Conservation (phyloP, 2,797 vertebrate species). For the Periparus ater region DNA sequence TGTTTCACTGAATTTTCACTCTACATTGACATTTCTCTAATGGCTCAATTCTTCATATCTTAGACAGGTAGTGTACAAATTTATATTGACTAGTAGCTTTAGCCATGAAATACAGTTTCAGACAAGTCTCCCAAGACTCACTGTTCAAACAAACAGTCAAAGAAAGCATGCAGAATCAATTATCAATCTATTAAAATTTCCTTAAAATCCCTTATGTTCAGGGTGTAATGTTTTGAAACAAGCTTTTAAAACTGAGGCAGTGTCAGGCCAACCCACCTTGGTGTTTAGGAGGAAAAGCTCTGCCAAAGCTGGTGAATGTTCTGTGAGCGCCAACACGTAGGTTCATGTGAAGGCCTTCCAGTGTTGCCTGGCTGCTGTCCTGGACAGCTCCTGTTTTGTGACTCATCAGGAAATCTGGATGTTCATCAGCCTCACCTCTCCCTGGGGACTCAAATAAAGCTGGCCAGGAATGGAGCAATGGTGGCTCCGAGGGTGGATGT, state of each 20-base stretch:
- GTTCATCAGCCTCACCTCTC: background rate
- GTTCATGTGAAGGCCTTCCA: background rate
- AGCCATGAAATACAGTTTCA: background rate
- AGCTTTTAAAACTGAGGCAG: background rate
- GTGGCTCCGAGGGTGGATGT: background rate
- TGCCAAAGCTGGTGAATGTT: background rate
- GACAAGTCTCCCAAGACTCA: background rate
- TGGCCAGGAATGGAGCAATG: background rate
- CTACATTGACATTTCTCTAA: background rate
- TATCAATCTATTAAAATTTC: background rate
- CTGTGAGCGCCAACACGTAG: accelerated
- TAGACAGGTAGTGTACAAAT: background rate
- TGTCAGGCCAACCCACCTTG: background rate
- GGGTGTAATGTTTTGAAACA: background rate
- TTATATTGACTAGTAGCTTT: background rate
- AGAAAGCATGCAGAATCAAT: background rate
- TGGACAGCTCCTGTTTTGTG: background rate
- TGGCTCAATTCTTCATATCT: background rate
- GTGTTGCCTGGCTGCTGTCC: background rate
- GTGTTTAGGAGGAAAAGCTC: background rate
- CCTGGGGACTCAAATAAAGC: background rate
- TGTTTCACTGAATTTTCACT: background rate
- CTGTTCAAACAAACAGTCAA: background rate
- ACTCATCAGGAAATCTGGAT: background rate
- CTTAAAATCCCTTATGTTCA: background rate